Conservation (phyloP, 2,888 invertebrate genomes). For the Limnephilus rhombicus region DNA sequence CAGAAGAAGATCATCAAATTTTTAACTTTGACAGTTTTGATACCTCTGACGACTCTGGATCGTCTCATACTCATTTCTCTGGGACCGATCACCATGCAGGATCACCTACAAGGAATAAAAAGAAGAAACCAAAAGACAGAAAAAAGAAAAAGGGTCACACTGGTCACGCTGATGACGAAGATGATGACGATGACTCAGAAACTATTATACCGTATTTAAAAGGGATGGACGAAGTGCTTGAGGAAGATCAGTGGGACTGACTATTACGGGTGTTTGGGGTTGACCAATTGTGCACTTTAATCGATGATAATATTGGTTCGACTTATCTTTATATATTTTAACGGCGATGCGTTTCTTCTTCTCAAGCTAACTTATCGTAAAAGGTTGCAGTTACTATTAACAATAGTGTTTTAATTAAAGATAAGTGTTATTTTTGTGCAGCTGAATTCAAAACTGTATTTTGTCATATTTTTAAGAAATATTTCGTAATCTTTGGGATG, state of each 20-base stretch:
- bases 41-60: neutral
- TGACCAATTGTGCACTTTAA: constrained; percentile 59
- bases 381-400: too few species aligned
- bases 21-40: neutral
- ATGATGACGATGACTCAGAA: constrained; percentile 48
- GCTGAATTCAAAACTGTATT: too few species aligned
- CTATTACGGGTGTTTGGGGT: constrained; percentile 69
- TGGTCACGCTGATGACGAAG: constrained; percentile 55
- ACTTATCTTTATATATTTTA: constrained; percentile 48
- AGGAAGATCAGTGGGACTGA: constrained; percentile 77
- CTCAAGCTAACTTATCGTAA: too few species aligned
- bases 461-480: too few species aligned
- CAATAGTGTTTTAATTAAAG: too few species aligned
- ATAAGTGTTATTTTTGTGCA: too few species aligned
- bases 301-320: constrained; percentile 52
- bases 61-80: neutral
- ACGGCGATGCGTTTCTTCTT: neutral
- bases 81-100: neutral
- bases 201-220: constrained; percentile 67
- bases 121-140: constrained; percentile 53
- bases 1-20: neutral
- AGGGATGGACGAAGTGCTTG: constrained; percentile 72
- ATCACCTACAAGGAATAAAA: neutral
- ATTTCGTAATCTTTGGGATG: too few species aligned
- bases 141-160: constrained; percentile 55